Percentiles rank a stretch among this genome's conserved stretches.
These are phyloP conservation scores for Corbicula japonica DNA, from an alignment of 2,888 invertebrate genomes.

Conservation along the genomic window DNA sequence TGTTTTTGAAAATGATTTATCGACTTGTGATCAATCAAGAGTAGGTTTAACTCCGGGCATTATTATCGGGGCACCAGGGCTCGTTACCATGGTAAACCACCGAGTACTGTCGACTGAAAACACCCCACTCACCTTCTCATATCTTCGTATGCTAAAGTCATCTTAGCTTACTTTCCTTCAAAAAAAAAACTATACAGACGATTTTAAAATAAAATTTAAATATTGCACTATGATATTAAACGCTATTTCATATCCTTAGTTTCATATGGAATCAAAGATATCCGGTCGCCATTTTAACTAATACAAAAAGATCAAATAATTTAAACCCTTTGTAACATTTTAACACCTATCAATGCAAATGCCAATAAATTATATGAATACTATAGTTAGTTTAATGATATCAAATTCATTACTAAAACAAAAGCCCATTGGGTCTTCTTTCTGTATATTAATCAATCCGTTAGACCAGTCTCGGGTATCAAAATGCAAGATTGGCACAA, in stretches of 20 bases:
- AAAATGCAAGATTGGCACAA: no score
- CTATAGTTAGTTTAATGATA: conserved; percentile 20
- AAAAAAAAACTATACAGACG: not conserved
- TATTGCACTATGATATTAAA: conserved; percentile 21
- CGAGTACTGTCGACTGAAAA: no score
- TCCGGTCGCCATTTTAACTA: conserved; percentile 29
- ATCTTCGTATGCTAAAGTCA: conserved; percentile 44
- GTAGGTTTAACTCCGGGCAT: no score
- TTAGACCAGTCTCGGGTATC: no score
- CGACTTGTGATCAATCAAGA: no score
- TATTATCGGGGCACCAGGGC: no score
- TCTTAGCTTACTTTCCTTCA: conserved; percentile 16
- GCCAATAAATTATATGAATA: conserved; percentile 10
- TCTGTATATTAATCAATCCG: conserved; percentile 9
- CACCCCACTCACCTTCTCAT: conserved; percentile 48
- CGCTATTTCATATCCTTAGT: not conserved
- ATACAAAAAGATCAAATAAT: conserved; percentile 32
- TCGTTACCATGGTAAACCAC: conserved; percentile 17
- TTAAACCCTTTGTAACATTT: conserved; percentile 24
- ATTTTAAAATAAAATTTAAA: not conserved
- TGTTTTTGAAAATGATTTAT: no score
- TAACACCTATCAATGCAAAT: conserved; percentile 28
- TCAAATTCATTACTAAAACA: conserved; percentile 20
- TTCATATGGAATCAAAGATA: conserved; percentile 5
- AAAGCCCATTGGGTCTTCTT: conserved; percentile 8